These are phyloP conservation scores for Batillaria attramentaria DNA, from an alignment of 1,140 invertebrate genomes.

Conservation along the genomic window DNA sequence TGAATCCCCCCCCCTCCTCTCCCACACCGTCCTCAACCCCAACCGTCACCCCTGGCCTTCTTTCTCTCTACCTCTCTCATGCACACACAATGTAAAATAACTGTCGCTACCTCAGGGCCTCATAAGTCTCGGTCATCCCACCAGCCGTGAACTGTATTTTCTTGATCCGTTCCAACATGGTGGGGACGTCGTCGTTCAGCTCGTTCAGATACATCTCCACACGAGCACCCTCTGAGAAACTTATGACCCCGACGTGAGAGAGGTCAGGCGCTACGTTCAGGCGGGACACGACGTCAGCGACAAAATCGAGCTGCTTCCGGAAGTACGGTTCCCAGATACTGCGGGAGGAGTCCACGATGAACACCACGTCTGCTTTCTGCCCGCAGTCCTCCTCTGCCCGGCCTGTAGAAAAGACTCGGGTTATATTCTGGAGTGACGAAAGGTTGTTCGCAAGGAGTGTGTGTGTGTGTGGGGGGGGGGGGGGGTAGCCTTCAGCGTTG, in stretches of 20 bases:
- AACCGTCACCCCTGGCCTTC: too few relatives aligned
- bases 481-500: too few relatives aligned
- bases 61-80: too few relatives aligned
- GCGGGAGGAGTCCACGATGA: constrained; percentile 60
- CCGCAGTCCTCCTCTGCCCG: constrained; percentile 17
- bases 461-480: too few relatives aligned
- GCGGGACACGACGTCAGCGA: constrained; percentile 39
- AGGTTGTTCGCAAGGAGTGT: too few relatives aligned
- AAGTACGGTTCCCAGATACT: constrained; percentile 61
- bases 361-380: constrained; percentile 51
- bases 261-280: constrained; percentile 51
- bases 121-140: constrained; percentile 25
- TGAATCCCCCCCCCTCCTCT: too few relatives aligned
- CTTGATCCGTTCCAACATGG: constrained; percentile 35
- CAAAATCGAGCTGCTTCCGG: constrained; percentile 50
- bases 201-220: constrained; percentile 47
- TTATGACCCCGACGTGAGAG: constrained; percentile 47
- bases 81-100: too few relatives aligned
- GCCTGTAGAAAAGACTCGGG: too few relatives aligned
- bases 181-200: constrained; percentile 28
- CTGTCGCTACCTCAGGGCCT: constrained; percentile 8
- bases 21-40: too few relatives aligned
- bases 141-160: constrained; percentile 36
- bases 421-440: too few relatives aligned
- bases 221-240: constrained; percentile 45